Conservation (phyloP, 2,888 invertebrate genomes). For the Latrodectus elegans region DNA sequence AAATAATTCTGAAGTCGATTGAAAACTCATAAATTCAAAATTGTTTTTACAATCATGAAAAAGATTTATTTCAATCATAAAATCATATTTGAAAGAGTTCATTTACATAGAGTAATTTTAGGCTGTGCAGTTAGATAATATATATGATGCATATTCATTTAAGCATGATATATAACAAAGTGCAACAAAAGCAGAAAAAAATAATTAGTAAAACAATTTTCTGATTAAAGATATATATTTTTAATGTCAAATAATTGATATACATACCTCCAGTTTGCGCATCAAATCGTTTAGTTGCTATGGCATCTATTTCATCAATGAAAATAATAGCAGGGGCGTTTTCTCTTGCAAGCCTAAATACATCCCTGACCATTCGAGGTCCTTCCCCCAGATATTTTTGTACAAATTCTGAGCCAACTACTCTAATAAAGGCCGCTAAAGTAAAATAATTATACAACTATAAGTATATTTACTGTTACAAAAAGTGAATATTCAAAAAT, state of each 20-base stretch:
- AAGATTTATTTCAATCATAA: too few relatives aligned
- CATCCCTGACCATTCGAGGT: constrained; percentile 99
- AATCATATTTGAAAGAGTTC: too few relatives aligned
- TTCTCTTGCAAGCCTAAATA: constrained; percentile 98
- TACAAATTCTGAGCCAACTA: constrained; percentile 99
- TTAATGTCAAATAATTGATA: neutral
- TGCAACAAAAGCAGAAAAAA: neutral
- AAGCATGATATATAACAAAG: too few relatives aligned
- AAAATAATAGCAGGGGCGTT: constrained; percentile 99
- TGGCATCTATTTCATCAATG: constrained; percentile 99
- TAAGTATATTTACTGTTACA: too few relatives aligned
- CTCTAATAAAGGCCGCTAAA: constrained; percentile 95
- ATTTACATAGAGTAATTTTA: too few relatives aligned
- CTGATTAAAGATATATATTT: neutral
- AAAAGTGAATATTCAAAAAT: too few relatives aligned
- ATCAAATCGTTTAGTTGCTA: constrained; percentile 98
- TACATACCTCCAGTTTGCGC: constrained; percentile 89
- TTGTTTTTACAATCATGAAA: too few relatives aligned
- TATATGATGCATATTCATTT: too few relatives aligned
- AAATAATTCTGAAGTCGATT: too few relatives aligned
- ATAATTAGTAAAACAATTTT: neutral
- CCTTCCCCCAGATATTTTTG: constrained; percentile 99
- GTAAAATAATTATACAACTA: constrained; percentile 12
- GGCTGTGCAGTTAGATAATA: too few relatives aligned
- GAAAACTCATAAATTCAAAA: too few relatives aligned